Evolutionary conservation across 1,140 invertebrate genomes (phyloP).

Genomic region (Zaprionus kolodkinae): DNA sequence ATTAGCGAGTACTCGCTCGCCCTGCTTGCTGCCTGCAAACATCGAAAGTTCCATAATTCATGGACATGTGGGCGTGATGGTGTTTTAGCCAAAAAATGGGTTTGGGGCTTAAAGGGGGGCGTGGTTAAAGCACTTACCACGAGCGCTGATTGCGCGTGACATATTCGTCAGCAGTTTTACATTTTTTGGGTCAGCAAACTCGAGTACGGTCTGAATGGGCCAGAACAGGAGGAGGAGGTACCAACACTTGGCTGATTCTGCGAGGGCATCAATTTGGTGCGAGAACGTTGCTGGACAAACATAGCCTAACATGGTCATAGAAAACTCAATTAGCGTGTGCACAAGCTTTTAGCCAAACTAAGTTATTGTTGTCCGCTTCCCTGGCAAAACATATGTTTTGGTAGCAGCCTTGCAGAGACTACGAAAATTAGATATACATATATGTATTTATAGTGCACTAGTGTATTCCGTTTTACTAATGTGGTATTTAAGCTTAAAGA

Average conservation of each 20-base stretch:
- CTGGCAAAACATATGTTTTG: slow-evolving; percentile 20
- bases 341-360: slow-evolving; percentile 76
- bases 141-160: slow-evolving; percentile 70
- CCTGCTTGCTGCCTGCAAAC: slow-evolving; percentile 20
- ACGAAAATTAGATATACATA: not conserved
- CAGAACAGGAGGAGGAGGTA: too few species aligned
- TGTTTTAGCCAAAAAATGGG: not conserved
- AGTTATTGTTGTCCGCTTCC: slow-evolving; percentile 61
- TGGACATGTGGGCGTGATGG: not conserved
- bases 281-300: slow-evolving; percentile 11
- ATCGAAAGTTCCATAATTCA: slow-evolving; percentile 50
- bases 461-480: not conserved
- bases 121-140: slow-evolving; percentile 58
- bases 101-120: slow-evolving; percentile 20
- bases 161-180: slow-evolving; percentile 74
- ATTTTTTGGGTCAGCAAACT: slow-evolving; percentile 46
- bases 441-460: not conserved
- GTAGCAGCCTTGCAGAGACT: not conserved
- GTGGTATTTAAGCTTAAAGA: not conserved
- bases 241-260: slow-evolving; percentile 1
- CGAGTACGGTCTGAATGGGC: not conserved
- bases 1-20: slow-evolving; percentile 20
- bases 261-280: slow-evolving; percentile 60
- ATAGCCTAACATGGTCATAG: slow-evolving; percentile 29
- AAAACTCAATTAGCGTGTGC: slow-evolving; percentile 74